Base-by-base conservation (phyloP, 2,888 invertebrate genomes). In the Lydus trimaculatus region DNA sequence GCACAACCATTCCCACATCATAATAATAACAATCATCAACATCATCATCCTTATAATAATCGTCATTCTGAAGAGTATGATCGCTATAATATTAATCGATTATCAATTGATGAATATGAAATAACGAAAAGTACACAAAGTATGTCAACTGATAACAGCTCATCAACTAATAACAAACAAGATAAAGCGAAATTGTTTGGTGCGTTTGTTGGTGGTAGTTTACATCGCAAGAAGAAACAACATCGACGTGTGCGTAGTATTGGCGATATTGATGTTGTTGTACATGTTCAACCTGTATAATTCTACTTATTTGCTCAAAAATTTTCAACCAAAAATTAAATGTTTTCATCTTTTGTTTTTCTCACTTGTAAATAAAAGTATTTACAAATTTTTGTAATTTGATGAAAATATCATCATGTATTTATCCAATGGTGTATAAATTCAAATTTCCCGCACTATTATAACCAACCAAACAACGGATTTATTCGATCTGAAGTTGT, bases 201-300 rank as follows among this genome's bases (percentile, higher is more conserved):
- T 15, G 73, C 68, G 36, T 85, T 87, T 0, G 80, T 85, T 25
- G 87, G 87, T 62, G 87, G 88, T 63, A 83, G 85, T 15, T 78
- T 83, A 6, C 77, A 77, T 56, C 87, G 86, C 72, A 87, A 88
- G 75, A 89, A 88, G 74, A 85, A 90, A 61, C 81, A 83, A 65
- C 91, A 91, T 76, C 86, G 92, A 20, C 87, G 92, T 15, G 92
- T 92, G 39, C 91, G 91, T 78, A 92, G 92, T 79, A 92, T 92
- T 75, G 91, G 92, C 3, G 92, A 93, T 83, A 92, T 92, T 78
- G 92, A 92, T 80, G 89, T 89, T 80, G 89, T 89, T 17, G 83
- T 86, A 59, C 84, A 86, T 43, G 84, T 85, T 20, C 84, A 85
- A 33, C 86, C 86, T 52, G 71, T 75, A 56, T 74, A 65, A 64